Evolutionary conservation across 1,140 invertebrate genomes (phyloP), one percentile per base, ranked within the genome.

Genomic region (Dermatophagoides farinae): DNA sequence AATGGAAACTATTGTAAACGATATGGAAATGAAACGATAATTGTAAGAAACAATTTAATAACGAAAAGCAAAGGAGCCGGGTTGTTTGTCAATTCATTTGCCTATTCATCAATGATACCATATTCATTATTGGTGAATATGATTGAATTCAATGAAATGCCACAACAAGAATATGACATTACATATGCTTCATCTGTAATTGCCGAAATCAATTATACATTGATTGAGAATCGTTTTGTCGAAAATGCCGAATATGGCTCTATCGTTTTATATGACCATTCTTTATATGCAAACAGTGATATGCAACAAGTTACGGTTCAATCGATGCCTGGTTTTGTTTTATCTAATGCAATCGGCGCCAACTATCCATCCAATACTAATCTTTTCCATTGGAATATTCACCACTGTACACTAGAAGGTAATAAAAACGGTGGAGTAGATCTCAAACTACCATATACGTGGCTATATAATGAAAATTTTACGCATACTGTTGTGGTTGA

Each of bases 391-490:
- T 96, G 92, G 79, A 77, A 86, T 25, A 70, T 96, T 38, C 87
- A 89, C 66, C 86, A 85, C 64, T 84, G 85, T 0, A 79, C 92
- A 41, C 25, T 69, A 31, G 85, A 88, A 67, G 77, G 85, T 64
- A 96, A 96, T 70, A 73, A 73, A 57, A 77, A 77, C 38, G 85
- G 86, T 23, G 90, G 89, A 18, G 82, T 96, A 62, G 80, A 88
- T 68, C 74, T 96, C 1, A 76, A 78, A 0, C 70, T 96, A 14
- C 90, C 91, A 0, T 93, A 93, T 68, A 87, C 92, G 11, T 93
- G 88, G 86, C 82, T 92, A 65, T 91, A 93, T 66, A 85, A 91
- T 68, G 87, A 91, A 71, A 92, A 92, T 69, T 88, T 87, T 65
- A 91, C 88, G 0, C 90, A 96, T 71, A 82, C 85, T 0, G 76